A percentile compares a stretch with the other conserved stretches of the same genome.
These are phyloP conservation scores for Cheirogaleus major DNA, from an alignment of 2,797 vertebrate genomes.

Conservation along the genomic window DNA sequence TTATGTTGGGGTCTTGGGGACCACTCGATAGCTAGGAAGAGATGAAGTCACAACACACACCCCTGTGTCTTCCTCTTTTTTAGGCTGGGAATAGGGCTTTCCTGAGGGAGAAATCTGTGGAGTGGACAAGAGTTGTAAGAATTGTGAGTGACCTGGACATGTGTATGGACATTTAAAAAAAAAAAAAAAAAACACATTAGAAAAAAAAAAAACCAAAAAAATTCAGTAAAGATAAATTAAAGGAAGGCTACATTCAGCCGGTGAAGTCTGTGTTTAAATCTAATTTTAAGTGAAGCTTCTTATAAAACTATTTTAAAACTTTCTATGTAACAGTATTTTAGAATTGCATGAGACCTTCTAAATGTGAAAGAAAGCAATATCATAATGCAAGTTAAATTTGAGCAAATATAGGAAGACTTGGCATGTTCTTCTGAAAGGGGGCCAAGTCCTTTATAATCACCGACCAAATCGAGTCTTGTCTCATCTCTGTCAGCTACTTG, in stretches of 20 bases:
- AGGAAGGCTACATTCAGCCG: background rate
- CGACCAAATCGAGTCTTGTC: slow-evolving; percentile 3
- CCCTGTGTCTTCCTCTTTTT: background rate
- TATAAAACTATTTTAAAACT: slow-evolving; percentile 50
- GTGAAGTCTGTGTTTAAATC: background rate
- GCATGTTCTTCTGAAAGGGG: slow-evolving; percentile 44
- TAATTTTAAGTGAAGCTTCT: slow-evolving; percentile 55
- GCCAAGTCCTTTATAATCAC: slow-evolving; percentile 53
- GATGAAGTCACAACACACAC: background rate
- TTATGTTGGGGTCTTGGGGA: background rate
- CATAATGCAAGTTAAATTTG: slow-evolving; percentile 56
- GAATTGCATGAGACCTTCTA: slow-evolving; percentile 48
- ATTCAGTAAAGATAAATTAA: background rate
- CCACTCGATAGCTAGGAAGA: background rate
- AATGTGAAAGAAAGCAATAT: slow-evolving; percentile 61
- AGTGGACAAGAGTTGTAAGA: background rate
- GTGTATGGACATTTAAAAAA: background rate
- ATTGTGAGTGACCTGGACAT: background rate
- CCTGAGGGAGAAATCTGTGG: background rate
- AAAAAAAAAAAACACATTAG: background rate
- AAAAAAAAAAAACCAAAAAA: background rate
- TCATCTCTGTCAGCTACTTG: slow-evolving; percentile 5
- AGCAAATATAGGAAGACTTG: slow-evolving; percentile 60
- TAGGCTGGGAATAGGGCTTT: background rate
- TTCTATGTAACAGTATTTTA: slow-evolving; percentile 56